Base-by-base conservation (phyloP, 2,888 invertebrate species). In the Athripsodes cinereus region DNA sequence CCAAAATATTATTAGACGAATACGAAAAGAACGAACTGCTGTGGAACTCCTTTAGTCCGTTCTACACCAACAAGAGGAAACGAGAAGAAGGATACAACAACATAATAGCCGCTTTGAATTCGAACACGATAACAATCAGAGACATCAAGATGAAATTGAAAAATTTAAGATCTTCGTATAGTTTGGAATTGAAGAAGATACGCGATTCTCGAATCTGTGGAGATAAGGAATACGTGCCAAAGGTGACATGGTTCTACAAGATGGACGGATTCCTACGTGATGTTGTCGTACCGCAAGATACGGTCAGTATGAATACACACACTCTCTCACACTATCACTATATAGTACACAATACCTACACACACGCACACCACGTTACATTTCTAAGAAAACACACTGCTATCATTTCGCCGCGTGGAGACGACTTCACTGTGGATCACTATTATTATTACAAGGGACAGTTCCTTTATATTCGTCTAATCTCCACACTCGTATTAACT, bases 221-320 rank as follows among this genome's bases (percentile, higher is more conserved):
- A 69, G 77, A 78, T 77, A 77, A 76, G 75, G 77, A 77, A 75
- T 78, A 78, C 74, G 70, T 76, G 65, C 78, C 78, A 61, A 78
- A 77, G 71, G 78, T 78, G 75, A 77, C 77, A 75, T 78, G 78
- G 78, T 78, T 78, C 70, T 76, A 78, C 68, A 78, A 78, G 73
- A 78, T 78, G 71, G 78, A 78, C 77, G 76, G 77, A 75, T 78
- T 78, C 71, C 75, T 78, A 67, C 74, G 78, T 67, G 77, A 78
- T 68, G 78, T 78, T 71, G 78, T 78, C 73, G 78, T 78, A 61
- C 78, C 78, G 69, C 56, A 56, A 19, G 31, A 55, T 50, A 19
- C 56, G 56, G 56, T 56, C 48, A 56, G 56, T 56, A 56, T 52
- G 31, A 2, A 10, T 16, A 46, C 18, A 46, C 18, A 46, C 18